Evolutionary conservation across 1,140 invertebrate genomes (phyloP).

Genomic region (Neodiprion fabricii): DNA sequence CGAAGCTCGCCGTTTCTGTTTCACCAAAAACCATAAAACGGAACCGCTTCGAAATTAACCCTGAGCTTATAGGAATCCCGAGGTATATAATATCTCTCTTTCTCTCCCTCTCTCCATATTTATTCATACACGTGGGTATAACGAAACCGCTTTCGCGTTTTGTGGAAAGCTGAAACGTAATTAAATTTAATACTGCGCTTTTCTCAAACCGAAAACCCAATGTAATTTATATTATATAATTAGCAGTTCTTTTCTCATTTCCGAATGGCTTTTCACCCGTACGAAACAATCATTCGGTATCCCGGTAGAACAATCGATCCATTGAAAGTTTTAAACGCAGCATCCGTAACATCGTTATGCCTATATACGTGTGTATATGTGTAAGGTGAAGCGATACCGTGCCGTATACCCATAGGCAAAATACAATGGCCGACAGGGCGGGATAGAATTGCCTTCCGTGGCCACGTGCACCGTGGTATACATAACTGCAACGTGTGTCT

Average conservation of each 20-base stretch:
- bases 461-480: not conserved
- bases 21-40: conserved; percentile 34
- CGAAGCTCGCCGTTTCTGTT: conserved; percentile 11
- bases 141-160: too few relatives aligned
- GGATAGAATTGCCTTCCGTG: not conserved
- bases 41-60: conserved; percentile 34
- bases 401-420: not conserved
- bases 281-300: not conserved
- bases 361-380: too few relatives aligned
- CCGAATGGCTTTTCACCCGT: not conserved
- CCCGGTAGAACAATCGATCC: not conserved
- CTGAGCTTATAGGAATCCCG: conserved; percentile 10
- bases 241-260: too few relatives aligned
- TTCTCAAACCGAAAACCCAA: too few relatives aligned
- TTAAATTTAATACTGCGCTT: too few relatives aligned
- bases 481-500: too few relatives aligned
- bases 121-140: too few relatives aligned
- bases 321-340: not conserved
- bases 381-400: not conserved
- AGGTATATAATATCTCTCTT: too few relatives aligned
- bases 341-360: not conserved
- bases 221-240: too few relatives aligned
- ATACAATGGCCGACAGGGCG: not conserved
- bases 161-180: too few relatives aligned
- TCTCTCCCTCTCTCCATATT: too few relatives aligned